These are phyloP conservation scores for Hemiprocne comata DNA, from an alignment of 2,113 vertebrate species.

Conservation along the genomic window DNA sequence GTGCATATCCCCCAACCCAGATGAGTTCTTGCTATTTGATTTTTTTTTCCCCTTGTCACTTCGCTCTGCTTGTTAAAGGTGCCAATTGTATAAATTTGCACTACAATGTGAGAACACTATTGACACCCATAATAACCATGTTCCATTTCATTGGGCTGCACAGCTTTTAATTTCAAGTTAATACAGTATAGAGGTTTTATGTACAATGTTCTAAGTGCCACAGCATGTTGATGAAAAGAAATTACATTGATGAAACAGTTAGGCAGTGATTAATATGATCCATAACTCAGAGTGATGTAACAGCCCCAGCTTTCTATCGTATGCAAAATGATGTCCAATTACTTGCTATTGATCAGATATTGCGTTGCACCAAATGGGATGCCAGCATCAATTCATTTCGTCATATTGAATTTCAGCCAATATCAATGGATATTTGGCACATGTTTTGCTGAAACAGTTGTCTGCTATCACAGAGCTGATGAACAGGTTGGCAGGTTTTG, in stretches of 20 bases:
- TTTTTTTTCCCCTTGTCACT: background rate
- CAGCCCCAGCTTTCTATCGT: constrained; percentile 62
- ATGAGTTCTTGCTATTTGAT: constrained; percentile 13
- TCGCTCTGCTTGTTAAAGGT: background rate
- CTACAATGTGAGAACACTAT: background rate
- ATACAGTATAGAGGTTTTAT: constrained; percentile 49
- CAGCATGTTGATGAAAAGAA: constrained; percentile 70
- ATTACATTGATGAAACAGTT: constrained; percentile 73
- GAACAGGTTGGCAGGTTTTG: constrained; percentile 77
- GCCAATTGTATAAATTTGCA: background rate
- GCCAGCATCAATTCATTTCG: constrained; percentile 73
- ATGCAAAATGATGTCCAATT: constrained; percentile 71
- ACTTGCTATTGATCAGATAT: constrained; percentile 78
- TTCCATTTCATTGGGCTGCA: constrained; percentile 30
- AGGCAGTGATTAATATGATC: constrained; percentile 78
- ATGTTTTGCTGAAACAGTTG: constrained; percentile 75
- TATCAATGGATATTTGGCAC: constrained; percentile 77
- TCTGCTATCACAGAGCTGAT: constrained; percentile 74
- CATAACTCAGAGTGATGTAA: constrained; percentile 69
- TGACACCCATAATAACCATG: background rate
- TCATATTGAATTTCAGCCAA: constrained; percentile 77
- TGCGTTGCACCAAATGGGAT: constrained; percentile 54
- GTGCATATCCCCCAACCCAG: background rate
- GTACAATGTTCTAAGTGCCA: constrained; percentile 41
- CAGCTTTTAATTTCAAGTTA: constrained; percentile 70